These are phyloP conservation scores for Lophura nycthemera DNA, from an alignment of 2,113 vertebrate species.

Conservation along the genomic window DNA sequence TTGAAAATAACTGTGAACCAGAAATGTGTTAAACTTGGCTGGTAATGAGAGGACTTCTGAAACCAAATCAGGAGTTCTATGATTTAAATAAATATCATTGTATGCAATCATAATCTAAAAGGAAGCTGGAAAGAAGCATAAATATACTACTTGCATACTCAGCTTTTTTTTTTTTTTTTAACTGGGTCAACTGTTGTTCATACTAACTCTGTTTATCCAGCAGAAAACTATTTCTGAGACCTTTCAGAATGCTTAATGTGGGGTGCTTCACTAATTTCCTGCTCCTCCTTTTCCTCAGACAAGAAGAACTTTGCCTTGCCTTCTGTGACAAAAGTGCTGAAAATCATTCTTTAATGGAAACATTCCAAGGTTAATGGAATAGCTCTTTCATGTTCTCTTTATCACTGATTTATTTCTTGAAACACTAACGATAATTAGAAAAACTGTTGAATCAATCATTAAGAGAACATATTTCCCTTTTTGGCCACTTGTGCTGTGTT, in stretches of 20 bases:
- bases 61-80: background rate
- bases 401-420: background rate
- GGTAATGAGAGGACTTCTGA: background rate
- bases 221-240: background rate
- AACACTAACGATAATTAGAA: background rate
- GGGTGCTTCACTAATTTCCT: background rate
- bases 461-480: background rate
- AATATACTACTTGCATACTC: background rate
- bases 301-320: background rate
- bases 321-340: background rate
- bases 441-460: background rate
- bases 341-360: background rate
- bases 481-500: background rate
- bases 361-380: background rate
- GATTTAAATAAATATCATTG: background rate
- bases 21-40: background rate
- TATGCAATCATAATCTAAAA: background rate
- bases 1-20: background rate
- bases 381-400: background rate
- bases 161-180: background rate
- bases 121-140: background rate
- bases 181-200: background rate
- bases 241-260: background rate
- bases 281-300: background rate
- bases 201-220: slow-evolving; percentile 29